phyloP scores from a whole-genome alignment of 2,888 invertebrate species.

The Caenorhabditis sulstoni region DNA sequence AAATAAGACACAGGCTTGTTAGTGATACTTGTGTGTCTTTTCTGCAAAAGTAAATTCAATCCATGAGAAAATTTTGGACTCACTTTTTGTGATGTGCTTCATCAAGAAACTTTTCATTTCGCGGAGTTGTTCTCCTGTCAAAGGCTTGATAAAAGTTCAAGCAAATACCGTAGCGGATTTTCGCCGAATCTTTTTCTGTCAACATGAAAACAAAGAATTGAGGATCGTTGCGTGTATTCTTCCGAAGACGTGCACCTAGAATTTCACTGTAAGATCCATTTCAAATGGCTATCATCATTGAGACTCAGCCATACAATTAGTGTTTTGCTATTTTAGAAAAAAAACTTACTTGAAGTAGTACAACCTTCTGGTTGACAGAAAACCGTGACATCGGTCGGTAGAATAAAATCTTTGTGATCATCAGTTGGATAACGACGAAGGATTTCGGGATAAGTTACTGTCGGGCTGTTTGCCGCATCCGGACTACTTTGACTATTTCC shows the following conservation, averaged over 20 bases:
- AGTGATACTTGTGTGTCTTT: slow-evolving; percentile 84
- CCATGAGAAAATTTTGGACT: neutral
- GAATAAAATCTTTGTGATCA: slow-evolving; percentile 89
- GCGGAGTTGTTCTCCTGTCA: slow-evolving; percentile 45
- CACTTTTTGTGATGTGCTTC: slow-evolving; percentile 23
- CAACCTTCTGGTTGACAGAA: slow-evolving; percentile 99
- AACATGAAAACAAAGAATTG: slow-evolving; percentile 94
- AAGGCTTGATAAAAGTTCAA: slow-evolving; percentile 87
- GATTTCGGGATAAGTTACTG: slow-evolving; percentile 70
- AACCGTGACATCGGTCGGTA: slow-evolving; percentile 98
- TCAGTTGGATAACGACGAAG: slow-evolving; percentile 83
- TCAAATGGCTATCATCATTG: too few species aligned
- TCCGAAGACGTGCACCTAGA: slow-evolving; percentile 81
- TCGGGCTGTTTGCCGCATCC: slow-evolving; percentile 32
- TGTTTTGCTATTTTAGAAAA: neutral
- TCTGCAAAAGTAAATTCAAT: slow-evolving; percentile 29
- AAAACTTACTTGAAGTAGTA: slow-evolving; percentile 83
- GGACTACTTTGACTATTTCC: slow-evolving; percentile 40
- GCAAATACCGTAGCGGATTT: slow-evolving; percentile 93
- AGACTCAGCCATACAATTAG: too few species aligned
- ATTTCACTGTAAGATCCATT: too few species aligned
- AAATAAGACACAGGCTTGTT: slow-evolving; percentile 96
- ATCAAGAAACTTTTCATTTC: slow-evolving; percentile 30
- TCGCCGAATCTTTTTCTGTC: slow-evolving; percentile 99
- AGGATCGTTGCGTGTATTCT: slow-evolving; percentile 87